Evolutionary conservation across 2,888 invertebrate species (phyloP).

Genomic region (Trileptium ribeirensis): DNA sequence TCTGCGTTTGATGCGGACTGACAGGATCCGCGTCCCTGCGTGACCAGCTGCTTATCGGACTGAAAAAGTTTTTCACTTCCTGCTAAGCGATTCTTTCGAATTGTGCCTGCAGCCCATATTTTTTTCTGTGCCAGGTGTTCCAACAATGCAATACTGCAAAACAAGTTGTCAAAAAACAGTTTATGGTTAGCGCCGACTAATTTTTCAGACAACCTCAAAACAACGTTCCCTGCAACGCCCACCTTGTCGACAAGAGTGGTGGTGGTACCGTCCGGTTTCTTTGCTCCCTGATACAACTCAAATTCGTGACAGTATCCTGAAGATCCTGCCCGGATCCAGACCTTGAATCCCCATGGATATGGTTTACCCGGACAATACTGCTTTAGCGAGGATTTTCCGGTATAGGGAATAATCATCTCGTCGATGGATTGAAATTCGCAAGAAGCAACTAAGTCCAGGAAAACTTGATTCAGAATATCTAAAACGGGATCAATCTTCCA

Average conservation of each 20-base stretch:
- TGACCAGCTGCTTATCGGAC: background rate
- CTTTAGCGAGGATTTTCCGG: background rate
- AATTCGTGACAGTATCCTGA: slow-evolving; percentile 6
- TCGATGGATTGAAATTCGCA: background rate
- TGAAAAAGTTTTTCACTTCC: background rate
- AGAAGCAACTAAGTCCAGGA: background rate
- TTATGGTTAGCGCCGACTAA: background rate
- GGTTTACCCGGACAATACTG: background rate
- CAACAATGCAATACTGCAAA: background rate
- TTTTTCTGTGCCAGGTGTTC: background rate
- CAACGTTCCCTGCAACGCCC: background rate
- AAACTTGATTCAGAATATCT: background rate
- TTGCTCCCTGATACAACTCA: background rate
- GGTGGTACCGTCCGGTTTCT: too few species aligned
- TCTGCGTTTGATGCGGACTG: background rate
- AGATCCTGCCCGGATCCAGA: background rate
- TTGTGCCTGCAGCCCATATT: background rate
- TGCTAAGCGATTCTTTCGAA: background rate
- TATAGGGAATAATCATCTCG: background rate
- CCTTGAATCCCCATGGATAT: background rate
- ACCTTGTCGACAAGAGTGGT: too few species aligned
- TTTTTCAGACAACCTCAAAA: background rate
- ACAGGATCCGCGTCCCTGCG: background rate
- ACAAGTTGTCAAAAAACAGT: slow-evolving; percentile 2
- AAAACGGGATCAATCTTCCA: slow-evolving; percentile 11